Conservation (phyloP, 1,140 invertebrate species). For the Dufourea novaeangliae region DNA sequence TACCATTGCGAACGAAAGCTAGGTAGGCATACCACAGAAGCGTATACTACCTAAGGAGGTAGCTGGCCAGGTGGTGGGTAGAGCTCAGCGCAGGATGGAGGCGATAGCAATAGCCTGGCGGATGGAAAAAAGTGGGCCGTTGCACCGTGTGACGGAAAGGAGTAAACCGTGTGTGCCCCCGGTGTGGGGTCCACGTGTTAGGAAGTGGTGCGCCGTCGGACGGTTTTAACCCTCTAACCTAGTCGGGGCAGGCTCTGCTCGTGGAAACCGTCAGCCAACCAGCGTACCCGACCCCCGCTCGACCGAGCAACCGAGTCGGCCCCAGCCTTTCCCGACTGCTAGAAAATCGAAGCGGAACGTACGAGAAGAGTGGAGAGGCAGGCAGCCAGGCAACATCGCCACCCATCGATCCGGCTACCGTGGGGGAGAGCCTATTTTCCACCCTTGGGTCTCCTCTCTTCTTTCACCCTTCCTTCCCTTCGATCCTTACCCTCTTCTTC, state of each 20-base stretch:
- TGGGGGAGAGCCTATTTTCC: constrained; percentile 44
- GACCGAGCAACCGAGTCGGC: constrained; percentile 49
- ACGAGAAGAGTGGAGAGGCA: constrained; percentile 17
- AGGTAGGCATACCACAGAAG: no score
- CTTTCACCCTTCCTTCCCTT: constrained; percentile 8
- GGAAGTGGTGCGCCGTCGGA: constrained; percentile 29
- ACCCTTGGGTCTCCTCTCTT: constrained; percentile 19
- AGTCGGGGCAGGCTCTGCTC: constrained; percentile 24
- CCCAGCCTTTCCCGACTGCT: constrained; percentile 34
- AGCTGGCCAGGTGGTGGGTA: neutral
- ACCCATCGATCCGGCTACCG: constrained; percentile 43
- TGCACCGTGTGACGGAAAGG: constrained; percentile 2
- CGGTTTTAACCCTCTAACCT: constrained; percentile 52
- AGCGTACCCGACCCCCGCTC: constrained; percentile 44
- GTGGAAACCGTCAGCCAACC: constrained; percentile 19
- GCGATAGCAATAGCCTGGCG: neutral
- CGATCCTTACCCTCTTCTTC: neutral
- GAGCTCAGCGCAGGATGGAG: neutral
- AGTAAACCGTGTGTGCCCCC: neutral
- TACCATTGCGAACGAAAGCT: neutral
- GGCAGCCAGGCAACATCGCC: constrained; percentile 56
- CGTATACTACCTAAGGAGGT: no score
- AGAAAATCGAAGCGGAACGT: constrained; percentile 55
- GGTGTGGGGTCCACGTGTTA: constrained; percentile 30
- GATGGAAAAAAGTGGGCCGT: constrained; percentile 28